Evolutionary conservation across 2,113 vertebrate genomes (phyloP).

Genomic region (Limnothrissa miodon): DNA sequence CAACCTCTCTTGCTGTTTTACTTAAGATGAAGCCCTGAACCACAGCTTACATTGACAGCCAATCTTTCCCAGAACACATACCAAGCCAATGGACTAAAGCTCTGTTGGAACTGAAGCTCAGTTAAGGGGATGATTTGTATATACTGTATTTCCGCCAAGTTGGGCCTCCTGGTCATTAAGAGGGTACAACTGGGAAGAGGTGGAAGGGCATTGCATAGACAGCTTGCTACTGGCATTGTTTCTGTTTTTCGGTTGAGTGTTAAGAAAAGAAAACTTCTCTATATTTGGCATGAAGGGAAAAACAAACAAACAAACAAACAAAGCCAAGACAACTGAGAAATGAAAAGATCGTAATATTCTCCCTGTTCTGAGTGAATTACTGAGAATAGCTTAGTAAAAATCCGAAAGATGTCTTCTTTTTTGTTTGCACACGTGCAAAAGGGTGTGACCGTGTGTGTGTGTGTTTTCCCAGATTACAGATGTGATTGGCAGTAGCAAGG

Average conservation of each 20-base stretch:
- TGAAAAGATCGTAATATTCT: background rate
- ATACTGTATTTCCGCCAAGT: background rate
- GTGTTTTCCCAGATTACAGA: conserved; percentile 38
- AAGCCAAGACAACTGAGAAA: background rate
- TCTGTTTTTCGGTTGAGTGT: background rate
- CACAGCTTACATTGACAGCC: background rate
- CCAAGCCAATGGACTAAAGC: background rate
- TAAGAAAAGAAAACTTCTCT: background rate
- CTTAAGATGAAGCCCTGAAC: background rate
- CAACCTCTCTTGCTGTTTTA: conserved; percentile 11
- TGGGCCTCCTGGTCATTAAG: conserved; percentile 24
- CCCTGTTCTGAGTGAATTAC: background rate
- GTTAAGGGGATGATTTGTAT: background rate
- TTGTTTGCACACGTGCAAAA: conserved; percentile 31
- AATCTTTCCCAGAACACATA: background rate
- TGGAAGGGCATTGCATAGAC: conserved; percentile 72
- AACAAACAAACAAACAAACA: background rate
- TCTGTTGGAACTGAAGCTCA: background rate
- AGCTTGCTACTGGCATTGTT: conserved; percentile 62
- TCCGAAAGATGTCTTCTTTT: conserved; percentile 9
- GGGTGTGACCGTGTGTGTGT: conserved; percentile 4
- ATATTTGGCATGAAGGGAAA: conserved; percentile 14
- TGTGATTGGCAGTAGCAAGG: conserved; percentile 50
- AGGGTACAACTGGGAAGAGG: conserved; percentile 41
- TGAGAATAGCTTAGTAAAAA: background rate